Evolutionary conservation across 2,888 invertebrate species (phyloP), one percentile per base, ranked within the genome.

Genomic region (Bibio marci): DNA sequence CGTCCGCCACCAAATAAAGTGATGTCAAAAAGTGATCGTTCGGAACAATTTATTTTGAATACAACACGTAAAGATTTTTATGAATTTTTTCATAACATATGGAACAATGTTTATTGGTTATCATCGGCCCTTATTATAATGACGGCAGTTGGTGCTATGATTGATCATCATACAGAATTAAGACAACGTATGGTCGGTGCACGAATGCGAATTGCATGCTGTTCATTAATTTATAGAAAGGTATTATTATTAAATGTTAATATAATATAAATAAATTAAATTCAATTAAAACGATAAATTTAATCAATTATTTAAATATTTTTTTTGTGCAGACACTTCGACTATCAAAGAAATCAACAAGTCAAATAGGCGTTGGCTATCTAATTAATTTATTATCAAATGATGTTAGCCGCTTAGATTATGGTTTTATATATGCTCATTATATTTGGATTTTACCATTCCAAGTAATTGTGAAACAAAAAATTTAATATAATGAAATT

Each of bases 371-470:
- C 0, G 79, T 82, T 0, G 94, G 94, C 0, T 88, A 92, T 59
- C 76, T 95, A 39, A 81, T 94, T 12, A 94, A 95, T 63, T 65
- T 95, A 5, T 69, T 95, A 39, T 90, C 92, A 5, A 94, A 94
- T 53, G 95, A 95, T 58, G 88, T 94, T 10, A 82, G 80, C 57
- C 76, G 92, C 30, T 83, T 95, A 53, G 94, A 95, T 58, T 71
- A 80, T 58, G 78, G 82, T 4, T 76, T 82, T 43, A 70, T 83
- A 40, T 86, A 78, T 56, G 65, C 87, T 8, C 86, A 91, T 57
- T 88, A 80, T 62, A 70, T 92, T 54, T 88, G 90, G 87, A 70
- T 88, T 26, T 75, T 85, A 45, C 91, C 92, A 0, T 52, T 85
- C 8, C 75, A 76, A 57, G 38, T 38, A 27, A 12, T 8, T 10